Conservation (phyloP, 2,888 invertebrate genomes). For the Omphaloscelis lunosa region DNA sequence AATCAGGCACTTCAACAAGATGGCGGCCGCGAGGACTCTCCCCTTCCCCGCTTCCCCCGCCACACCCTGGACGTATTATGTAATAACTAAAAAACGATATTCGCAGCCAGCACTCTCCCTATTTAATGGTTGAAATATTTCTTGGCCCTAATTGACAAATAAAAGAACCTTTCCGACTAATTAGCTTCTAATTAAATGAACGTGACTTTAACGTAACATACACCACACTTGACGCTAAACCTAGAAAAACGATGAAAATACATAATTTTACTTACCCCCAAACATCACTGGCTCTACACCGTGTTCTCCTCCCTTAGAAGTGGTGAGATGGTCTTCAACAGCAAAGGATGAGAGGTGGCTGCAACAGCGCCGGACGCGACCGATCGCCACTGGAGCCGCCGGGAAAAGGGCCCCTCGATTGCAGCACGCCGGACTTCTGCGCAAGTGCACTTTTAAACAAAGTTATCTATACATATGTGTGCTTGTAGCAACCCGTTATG, state of each 20-base stretch:
- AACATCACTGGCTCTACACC: not conserved
- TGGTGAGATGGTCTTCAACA: not conserved
- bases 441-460: slow-evolving; percentile 50
- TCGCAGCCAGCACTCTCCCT: not conserved
- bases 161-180: not conserved
- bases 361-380: slow-evolving; percentile 10
- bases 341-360: not conserved
- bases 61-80: not conserved
- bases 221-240: not conserved
- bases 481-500: not conserved
- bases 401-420: slow-evolving; percentile 21
- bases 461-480: not conserved
- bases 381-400: slow-evolving; percentile 6
- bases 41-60: not conserved
- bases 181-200: not conserved
- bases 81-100: not conserved
- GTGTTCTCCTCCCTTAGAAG: not conserved
- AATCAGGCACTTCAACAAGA: slow-evolving; percentile 10
- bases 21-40: not conserved
- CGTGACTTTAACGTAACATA: not conserved
- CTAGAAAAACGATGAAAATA: not conserved
- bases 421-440: slow-evolving; percentile 42
- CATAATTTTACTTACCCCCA: slow-evolving; percentile 15
- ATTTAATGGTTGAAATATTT: not conserved
- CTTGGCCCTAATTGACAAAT: not conserved